Percentiles rank a stretch among this genome's conserved stretches.
Conservation (phyloP, 2,113 vertebrate species). For the Camelus dromedarius region DNA sequence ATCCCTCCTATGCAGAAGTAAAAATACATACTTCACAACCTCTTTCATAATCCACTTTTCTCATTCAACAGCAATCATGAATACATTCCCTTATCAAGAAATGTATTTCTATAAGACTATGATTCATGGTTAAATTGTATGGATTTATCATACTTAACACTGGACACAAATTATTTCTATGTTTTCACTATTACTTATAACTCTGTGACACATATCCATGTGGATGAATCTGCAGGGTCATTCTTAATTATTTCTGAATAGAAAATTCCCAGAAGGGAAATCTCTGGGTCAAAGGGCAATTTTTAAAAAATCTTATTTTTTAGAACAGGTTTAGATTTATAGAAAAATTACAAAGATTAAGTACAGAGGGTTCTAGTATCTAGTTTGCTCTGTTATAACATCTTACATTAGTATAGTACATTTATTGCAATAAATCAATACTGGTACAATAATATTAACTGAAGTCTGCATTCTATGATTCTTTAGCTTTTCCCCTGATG, state of each 20-base stretch:
- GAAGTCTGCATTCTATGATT: not conserved
- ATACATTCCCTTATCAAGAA: conserved; percentile 31
- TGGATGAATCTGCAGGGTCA: conserved; percentile 18
- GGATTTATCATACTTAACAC: not conserved
- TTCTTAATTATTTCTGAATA: conserved; percentile 33
- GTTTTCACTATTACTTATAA: not conserved
- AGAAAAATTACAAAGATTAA: not conserved
- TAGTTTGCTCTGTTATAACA: not conserved
- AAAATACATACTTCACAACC: conserved; percentile 10
- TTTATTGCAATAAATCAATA: not conserved
- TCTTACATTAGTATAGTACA: not conserved
- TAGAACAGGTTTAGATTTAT: conserved; percentile 17
- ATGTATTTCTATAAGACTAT: not conserved
- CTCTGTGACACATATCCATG: not conserved
- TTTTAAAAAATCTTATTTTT: not conserved
- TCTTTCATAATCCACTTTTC: conserved; percentile 44
- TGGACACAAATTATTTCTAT: not conserved
- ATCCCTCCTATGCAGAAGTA: not conserved
- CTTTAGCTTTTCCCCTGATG: not conserved
- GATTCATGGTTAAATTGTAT: not conserved
- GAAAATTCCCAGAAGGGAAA: conserved; percentile 54
- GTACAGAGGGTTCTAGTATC: not conserved
- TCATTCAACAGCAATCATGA: not conserved
- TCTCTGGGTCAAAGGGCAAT: not conserved
- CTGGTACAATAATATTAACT: not conserved